A percentile compares a stretch with the other conserved stretches of the same genome.
phyloP scores from a whole-genome alignment of 2,797 vertebrate genomes.

The Borostomias antarcticus region DNA sequence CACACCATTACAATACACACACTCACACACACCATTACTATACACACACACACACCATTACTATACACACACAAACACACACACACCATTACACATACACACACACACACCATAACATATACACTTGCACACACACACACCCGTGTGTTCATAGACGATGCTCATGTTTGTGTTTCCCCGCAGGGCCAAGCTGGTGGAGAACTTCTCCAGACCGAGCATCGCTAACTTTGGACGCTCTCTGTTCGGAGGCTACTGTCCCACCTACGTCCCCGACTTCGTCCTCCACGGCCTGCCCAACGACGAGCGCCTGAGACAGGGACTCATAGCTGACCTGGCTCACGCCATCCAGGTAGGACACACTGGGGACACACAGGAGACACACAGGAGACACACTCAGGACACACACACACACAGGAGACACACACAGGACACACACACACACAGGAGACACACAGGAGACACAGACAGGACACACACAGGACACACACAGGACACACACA shows the following conservation, averaged over 20 bases:
- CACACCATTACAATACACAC: no score
- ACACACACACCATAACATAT: not conserved
- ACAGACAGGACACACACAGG: no score
- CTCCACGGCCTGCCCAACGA: constrained; percentile 94
- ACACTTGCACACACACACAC: not conserved
- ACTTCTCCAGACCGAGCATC: constrained; percentile 91
- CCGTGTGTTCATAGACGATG: no score
- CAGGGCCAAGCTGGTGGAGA: constrained; percentile 94
- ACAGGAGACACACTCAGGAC: no score
- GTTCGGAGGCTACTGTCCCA: constrained; percentile 95
- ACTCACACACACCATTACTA: no score
- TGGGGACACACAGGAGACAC: no score
- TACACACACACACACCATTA: no score
- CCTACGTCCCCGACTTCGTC: constrained; percentile 97
- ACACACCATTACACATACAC: not conserved
- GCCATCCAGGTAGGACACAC: constrained; percentile 97
- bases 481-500: no score
- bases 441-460: no score
- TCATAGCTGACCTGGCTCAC: constrained; percentile 89
- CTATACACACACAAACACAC: not conserved
- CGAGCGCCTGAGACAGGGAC: constrained; percentile 90
- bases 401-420: no score
- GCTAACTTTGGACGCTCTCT: constrained; percentile 97
- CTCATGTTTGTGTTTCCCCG: no score
- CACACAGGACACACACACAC: no score